Percentiles rank a stretch among this genome's conserved stretches.
These are phyloP conservation scores for Sebastes fasciatus DNA, from an alignment of 2,113 vertebrate genomes.

Conservation along the genomic window DNA sequence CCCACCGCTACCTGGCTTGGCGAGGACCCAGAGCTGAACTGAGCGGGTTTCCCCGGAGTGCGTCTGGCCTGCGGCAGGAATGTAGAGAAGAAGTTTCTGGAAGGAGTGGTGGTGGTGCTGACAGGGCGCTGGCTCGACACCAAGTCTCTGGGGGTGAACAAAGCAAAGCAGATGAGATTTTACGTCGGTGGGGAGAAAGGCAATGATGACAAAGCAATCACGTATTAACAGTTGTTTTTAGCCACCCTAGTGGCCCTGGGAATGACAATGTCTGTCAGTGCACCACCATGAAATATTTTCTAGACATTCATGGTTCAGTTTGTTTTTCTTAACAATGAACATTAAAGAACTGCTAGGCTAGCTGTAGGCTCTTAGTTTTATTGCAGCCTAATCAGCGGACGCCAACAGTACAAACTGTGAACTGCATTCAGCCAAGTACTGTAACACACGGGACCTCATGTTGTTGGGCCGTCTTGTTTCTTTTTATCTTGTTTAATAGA, in stretches of 20 bases:
- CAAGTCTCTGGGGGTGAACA: slow-evolving; percentile 85
- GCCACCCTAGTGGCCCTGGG: too few relatives aligned
- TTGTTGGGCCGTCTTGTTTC: not conserved
- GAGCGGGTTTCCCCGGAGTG: slow-evolving; percentile 81
- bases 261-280: not conserved
- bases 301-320: too few relatives aligned
- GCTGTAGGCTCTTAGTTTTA: too few relatives aligned
- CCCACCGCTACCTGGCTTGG: slow-evolving; percentile 84
- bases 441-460: not conserved
- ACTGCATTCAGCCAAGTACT: not conserved
- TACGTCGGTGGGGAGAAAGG: not conserved
- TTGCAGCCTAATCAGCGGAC: not conserved
- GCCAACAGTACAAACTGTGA: not conserved
- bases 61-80: slow-evolving; percentile 92
- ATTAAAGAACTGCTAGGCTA: too few relatives aligned
- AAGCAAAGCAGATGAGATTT: not conserved
- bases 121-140: slow-evolving; percentile 89
- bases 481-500: not conserved
- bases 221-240: not conserved
- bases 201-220: not conserved
- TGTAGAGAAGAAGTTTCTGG: slow-evolving; percentile 92
- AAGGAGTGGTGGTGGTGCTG: slow-evolving; percentile 85
- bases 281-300: not conserved
- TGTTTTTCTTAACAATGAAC: too few relatives aligned
- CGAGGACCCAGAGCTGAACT: slow-evolving; percentile 74